Conservation (phyloP, 1,140 invertebrate genomes). For the Drosophila novamexicana region DNA sequence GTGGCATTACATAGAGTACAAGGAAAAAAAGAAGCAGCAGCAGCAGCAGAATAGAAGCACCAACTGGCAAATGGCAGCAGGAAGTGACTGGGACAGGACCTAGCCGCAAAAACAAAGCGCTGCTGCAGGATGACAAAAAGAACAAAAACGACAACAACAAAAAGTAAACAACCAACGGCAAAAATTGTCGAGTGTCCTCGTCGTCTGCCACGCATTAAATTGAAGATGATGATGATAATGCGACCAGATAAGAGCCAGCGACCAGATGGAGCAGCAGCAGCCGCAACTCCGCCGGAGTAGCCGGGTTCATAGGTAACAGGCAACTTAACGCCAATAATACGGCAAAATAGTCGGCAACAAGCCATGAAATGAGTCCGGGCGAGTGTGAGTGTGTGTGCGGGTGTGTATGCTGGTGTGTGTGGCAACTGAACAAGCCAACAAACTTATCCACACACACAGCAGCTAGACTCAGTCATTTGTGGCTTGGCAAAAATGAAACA, state of each 20-base stretch:
- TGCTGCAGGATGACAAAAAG: constrained; percentile 17
- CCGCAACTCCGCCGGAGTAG: constrained; percentile 20
- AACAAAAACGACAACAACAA: background rate
- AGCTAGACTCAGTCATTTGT: constrained; percentile 8
- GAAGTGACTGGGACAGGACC: constrained; percentile 52
- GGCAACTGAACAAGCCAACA: background rate
- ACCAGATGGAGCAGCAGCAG: constrained; percentile 12
- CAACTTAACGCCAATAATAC: constrained; percentile 78
- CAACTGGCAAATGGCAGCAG: constrained; percentile 71
- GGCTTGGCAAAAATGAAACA: constrained; percentile 58
- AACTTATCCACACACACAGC: constrained; percentile 4
- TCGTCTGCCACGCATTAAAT: constrained; percentile 73
- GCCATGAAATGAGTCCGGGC: constrained; percentile 66
- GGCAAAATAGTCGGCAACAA: constrained; percentile 67
- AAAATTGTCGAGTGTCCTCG: constrained; percentile 75
- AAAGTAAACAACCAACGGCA: background rate
- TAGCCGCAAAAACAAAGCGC: constrained; percentile 75
- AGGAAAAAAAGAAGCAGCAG: constrained; percentile 23
- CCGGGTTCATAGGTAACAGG: constrained; percentile 75
- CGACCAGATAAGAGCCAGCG: constrained; percentile 65
- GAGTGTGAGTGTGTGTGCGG: background rate
- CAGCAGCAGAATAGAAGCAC: constrained; percentile 10
- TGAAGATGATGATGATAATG: constrained; percentile 84
- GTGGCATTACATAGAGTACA: constrained; percentile 76
- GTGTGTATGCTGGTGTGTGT: background rate